A percentile compares a stretch with the other conserved stretches of the same genome.
Conservation (phyloP, 2,888 invertebrate genomes). For the Scaptodrosophila latifasciaeformis region DNA sequence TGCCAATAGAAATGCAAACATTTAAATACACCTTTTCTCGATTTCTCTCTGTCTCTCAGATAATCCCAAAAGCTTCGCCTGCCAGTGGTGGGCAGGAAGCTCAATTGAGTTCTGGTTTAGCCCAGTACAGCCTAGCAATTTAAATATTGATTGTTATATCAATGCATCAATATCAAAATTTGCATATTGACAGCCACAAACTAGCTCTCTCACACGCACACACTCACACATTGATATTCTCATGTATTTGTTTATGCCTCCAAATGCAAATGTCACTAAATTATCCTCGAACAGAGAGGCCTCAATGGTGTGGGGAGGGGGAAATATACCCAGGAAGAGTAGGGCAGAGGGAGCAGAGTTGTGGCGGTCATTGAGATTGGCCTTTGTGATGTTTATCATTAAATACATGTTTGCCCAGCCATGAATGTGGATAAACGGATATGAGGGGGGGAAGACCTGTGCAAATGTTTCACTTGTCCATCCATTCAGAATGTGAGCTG, state of each 20-base stretch:
- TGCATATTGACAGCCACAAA: conserved; percentile 51
- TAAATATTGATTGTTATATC: conserved; percentile 70
- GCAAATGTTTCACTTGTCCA: neutral
- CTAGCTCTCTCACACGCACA: conserved; percentile 34
- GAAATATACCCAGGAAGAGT: neutral
- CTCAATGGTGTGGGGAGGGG: neutral
- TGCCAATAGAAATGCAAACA: neutral
- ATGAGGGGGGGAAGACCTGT: neutral
- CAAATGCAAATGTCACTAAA: conserved; percentile 41
- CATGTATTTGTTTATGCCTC: conserved; percentile 28
- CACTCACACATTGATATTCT: conserved; percentile 12
- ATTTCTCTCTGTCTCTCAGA: no score
- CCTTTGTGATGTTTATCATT: conserved; percentile 55
- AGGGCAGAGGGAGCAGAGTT: neutral
- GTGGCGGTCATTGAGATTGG: conserved; percentile 27
- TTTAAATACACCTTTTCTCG: neutral
- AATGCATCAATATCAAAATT: conserved; percentile 55
- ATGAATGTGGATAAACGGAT: conserved; percentile 1
- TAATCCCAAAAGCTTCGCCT: no score
- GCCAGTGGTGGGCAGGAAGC: neutral
- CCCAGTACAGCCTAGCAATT: conserved; percentile 38
- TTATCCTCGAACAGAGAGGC: conserved; percentile 29
- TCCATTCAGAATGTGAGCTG: neutral
- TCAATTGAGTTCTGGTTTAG: neutral
- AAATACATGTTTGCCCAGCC: conserved; percentile 41